A percentile compares a stretch with the other conserved stretches of the same genome.
phyloP scores from a whole-genome alignment of 1,140 invertebrate species.

The Luehdorfia chinensis region DNA sequence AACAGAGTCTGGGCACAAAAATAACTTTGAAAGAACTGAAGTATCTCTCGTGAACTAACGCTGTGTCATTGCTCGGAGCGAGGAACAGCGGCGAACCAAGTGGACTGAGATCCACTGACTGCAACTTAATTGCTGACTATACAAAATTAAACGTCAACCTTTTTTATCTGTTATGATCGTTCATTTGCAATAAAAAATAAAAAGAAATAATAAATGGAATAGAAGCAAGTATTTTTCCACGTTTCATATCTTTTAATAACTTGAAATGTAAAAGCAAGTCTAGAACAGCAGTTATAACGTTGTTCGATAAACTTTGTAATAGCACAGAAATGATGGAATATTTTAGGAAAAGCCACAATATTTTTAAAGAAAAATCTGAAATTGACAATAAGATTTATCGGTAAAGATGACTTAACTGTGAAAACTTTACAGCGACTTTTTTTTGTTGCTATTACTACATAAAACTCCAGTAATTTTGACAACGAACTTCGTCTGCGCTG shows the following conservation, averaged over 20 bases:
- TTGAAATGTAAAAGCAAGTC: neutral
- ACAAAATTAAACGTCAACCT: constrained; percentile 15
- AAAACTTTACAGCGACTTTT: too few species aligned
- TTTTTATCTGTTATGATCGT: constrained; percentile 14
- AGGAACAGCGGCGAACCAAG: neutral
- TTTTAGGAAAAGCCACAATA: too few species aligned
- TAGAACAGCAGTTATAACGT: neutral
- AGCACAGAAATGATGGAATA: too few species aligned
- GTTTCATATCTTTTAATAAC: neutral
- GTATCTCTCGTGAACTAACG: constrained; percentile 65
- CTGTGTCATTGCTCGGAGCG: constrained; percentile 59
- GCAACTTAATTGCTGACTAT: constrained; percentile 17
- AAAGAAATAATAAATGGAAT: too few species aligned
- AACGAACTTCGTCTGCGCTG: constrained; percentile 29
- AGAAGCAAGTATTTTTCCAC: too few species aligned
- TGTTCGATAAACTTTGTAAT: neutral
- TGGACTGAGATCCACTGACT: too few species aligned
- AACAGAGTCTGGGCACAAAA: constrained; percentile 47
- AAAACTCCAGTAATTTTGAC: too few species aligned
- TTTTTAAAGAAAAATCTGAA: too few species aligned
- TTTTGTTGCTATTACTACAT: too few species aligned
- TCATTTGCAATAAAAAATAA: constrained; percentile 4
- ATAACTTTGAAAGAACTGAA: constrained; percentile 66
- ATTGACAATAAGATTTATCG: too few species aligned
- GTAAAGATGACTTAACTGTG: too few species aligned